A percentile compares a stretch with the other conserved stretches of the same genome.
These are phyloP conservation scores for Diloba caeruleocephala DNA, from an alignment of 2,888 invertebrate genomes.

Conservation along the genomic window DNA sequence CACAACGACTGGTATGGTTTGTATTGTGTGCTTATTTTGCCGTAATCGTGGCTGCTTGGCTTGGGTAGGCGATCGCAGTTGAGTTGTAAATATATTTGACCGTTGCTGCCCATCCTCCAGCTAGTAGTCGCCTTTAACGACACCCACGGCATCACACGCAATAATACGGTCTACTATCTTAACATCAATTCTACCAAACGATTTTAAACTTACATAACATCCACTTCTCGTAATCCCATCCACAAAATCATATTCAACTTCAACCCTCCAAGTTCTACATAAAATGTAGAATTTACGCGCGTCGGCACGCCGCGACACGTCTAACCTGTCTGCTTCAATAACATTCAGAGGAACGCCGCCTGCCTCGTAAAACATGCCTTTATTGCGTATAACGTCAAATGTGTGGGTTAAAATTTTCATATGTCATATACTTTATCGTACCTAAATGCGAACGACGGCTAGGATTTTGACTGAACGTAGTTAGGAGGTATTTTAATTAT, in stretches of 20 bases:
- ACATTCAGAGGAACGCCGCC: slow-evolving; percentile 22
- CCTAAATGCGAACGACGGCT: slow-evolving; percentile 9
- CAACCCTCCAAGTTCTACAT: slow-evolving; percentile 31
- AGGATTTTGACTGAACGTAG: slow-evolving; percentile 20
- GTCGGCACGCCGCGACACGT: slow-evolving; percentile 27
- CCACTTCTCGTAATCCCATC: slow-evolving; percentile 30
- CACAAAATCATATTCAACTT: slow-evolving; percentile 42
- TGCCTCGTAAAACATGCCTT: slow-evolving; percentile 27
- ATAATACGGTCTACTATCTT: no score
- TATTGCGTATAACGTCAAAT: slow-evolving; percentile 21
- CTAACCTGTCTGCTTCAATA: slow-evolving; percentile 39
- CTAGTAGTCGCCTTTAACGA: no score
- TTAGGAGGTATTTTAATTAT: no score
- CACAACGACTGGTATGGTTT: no score
- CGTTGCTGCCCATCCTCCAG: no score
- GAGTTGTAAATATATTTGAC: no score
- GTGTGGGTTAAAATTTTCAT: slow-evolving; percentile 23
- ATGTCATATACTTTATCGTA: slow-evolving; percentile 17
- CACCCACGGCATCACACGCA: no score
- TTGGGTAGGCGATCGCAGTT: no score
- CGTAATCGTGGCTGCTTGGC: no score
- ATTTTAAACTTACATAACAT: slow-evolving; percentile 3
- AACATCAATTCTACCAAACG: background rate
- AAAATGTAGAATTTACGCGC: slow-evolving; percentile 44
- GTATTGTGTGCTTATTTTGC: no score